A percentile compares a stretch with the other conserved stretches of the same genome.
Conservation (phyloP, 2,113 vertebrate genomes). For the Bufo gargarizans region DNA sequence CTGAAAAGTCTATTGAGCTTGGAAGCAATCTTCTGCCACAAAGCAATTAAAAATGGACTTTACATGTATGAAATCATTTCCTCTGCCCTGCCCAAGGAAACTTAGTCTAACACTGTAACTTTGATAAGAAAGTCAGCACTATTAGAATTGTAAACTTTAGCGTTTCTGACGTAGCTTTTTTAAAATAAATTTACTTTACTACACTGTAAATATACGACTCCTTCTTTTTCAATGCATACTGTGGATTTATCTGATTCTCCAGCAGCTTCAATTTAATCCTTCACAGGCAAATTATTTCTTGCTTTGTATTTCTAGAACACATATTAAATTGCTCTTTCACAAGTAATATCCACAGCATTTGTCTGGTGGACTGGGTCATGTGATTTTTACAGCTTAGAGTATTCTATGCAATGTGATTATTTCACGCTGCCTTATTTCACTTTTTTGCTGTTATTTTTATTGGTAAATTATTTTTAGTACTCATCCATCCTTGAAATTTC, state of each 20-base stretch:
- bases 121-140: not conserved
- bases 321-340: slow-evolving; percentile 49
- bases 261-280: slow-evolving; percentile 48
- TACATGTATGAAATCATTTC: not conserved
- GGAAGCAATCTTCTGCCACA: not conserved
- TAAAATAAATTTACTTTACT: slow-evolving; percentile 19
- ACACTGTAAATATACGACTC: not conserved
- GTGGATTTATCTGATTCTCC: slow-evolving; percentile 47
- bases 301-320: slow-evolving; percentile 46
- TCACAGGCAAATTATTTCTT: slow-evolving; percentile 45
- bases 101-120: not conserved
- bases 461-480: slow-evolving; percentile 16
- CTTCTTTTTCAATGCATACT: not conserved
- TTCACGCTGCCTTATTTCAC: slow-evolving; percentile 7
- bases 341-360: slow-evolving; percentile 42
- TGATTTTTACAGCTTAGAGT: not conserved
- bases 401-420: slow-evolving; percentile 26
- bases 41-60: not conserved
- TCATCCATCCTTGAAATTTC: slow-evolving; percentile 8
- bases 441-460: not conserved
- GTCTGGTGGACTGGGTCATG: slow-evolving; percentile 36
- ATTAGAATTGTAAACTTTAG: not conserved
- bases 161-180: not conserved
- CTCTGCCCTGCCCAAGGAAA: not conserved
- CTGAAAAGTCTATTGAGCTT: not conserved